A percentile compares a stretch with the other conserved stretches of the same genome.
Conservation (phyloP, 2,113 vertebrate genomes). For the Nothobranchius furzeri region DNA sequence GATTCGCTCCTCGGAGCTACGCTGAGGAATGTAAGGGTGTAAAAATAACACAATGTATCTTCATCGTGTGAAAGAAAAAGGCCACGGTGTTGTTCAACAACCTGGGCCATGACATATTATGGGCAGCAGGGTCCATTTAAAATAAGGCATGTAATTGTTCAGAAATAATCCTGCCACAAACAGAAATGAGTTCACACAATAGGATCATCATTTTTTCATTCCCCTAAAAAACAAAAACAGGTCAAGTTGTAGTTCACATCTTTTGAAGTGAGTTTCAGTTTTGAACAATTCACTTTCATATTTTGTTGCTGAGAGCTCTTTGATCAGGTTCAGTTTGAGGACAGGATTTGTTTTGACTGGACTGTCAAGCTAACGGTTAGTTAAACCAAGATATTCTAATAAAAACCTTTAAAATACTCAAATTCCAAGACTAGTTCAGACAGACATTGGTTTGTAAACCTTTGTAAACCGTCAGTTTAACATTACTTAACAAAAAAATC, state of each 20-base stretch:
- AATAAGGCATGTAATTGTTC: constrained; percentile 34
- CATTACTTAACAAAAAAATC: too few species aligned
- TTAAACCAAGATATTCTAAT: too few species aligned
- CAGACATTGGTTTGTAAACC: too few species aligned
- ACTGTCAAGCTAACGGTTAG: too few species aligned
- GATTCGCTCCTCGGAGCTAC: constrained; percentile 36
- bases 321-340: too few species aligned
- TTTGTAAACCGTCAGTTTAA: too few species aligned
- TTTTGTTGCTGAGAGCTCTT: too few species aligned
- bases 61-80: constrained; percentile 43
- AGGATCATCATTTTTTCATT: constrained; percentile 10
- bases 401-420: too few species aligned
- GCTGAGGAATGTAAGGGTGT: constrained; percentile 30
- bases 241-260: too few species aligned
- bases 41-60: constrained; percentile 29
- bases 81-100: constrained; percentile 11
- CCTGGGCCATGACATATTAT: constrained; percentile 2
- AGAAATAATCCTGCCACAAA: constrained; percentile 29
- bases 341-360: too few species aligned
- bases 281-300: too few species aligned
- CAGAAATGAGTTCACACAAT: constrained; percentile 37
- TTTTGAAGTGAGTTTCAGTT: not conserved
- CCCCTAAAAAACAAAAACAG: not conserved
- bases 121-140: constrained; percentile 25
- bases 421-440: too few species aligned